Evolutionary conservation across 2,113 vertebrate species (phyloP).

Genomic region (Hipposideros armiger): DNA sequence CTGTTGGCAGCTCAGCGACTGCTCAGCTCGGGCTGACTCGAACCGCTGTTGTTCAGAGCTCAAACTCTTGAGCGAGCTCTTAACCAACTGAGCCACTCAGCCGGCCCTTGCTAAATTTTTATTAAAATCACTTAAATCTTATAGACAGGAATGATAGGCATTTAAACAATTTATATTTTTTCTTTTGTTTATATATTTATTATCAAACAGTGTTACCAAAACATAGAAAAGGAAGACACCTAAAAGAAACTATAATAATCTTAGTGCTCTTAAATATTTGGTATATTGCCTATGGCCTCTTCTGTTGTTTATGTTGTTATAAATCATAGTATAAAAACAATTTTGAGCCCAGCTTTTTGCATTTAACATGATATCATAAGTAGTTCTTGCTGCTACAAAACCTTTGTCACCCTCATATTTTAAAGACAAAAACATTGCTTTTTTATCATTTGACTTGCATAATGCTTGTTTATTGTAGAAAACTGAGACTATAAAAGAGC

Average conservation of each 20-base stretch:
- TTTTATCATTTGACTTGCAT: neutral
- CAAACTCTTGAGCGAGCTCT: too few species aligned
- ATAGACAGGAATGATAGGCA: neutral
- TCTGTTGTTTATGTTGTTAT: constrained; percentile 14
- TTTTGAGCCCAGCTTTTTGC: neutral
- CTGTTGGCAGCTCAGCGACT: too few species aligned
- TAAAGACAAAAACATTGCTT: neutral
- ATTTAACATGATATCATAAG: neutral
- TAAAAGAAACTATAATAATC: neutral
- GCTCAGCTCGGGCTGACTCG: too few species aligned
- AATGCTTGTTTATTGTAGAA: neutral
- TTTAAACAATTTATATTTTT: neutral
- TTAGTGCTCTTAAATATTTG: neutral
- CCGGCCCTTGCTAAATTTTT: constrained; percentile 52
- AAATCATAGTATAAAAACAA: neutral
- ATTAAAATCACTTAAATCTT: constrained; percentile 25
- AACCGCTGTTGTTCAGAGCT: too few species aligned
- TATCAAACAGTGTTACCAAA: constrained; percentile 12
- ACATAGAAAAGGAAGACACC: neutral
- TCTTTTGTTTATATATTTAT: constrained; percentile 12
- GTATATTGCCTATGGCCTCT: neutral
- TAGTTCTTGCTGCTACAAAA: constrained; percentile 13
- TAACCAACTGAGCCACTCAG: too few species aligned
- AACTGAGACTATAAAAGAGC: neutral
- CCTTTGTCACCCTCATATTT: neutral